Evolutionary conservation across 2,888 invertebrate genomes (phyloP), one percentile per base, ranked within the genome.

Genomic region (Leptothorax acervorum): DNA sequence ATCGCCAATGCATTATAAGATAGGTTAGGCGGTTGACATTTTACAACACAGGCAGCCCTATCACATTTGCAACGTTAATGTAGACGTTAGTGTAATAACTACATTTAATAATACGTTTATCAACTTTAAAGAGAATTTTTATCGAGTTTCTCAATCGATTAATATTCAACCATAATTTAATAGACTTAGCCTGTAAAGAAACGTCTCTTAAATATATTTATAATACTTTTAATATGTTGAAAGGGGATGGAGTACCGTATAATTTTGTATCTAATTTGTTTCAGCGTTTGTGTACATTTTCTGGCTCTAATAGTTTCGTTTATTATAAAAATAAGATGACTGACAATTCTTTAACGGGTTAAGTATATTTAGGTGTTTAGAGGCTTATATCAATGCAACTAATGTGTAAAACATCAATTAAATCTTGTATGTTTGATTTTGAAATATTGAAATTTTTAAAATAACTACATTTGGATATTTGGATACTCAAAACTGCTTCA

Each of bases 221-320:
- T 12, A 53, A 15, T 65, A n/a, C 15, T 65, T 57, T 45, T 71
- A 76, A 66, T 11, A 39, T 65, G 35, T 11, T 71, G 3, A 5
- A 60, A 48, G 23, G 23, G 5, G 31, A 57, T 35, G 11, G 23
- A 73, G 28, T 62, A 60, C 5, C 71, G n/a, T 71, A 60, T 76
- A 74, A 82, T 65, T 78, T 83, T 65, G 31, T 85, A 85, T 87
- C 75, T 86, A 68, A 76, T 85, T 84, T 66, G 76, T n/a, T 65
- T n/a, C 11, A 62, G 65, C 71, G 6, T 65, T 83, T 75, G 39
- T 76, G 42, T 86, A 76, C 53, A 57, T 70, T 75, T 74, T 68
- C 62, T 79, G 79, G 79, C 79, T 79, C 55, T 79, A 79, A 12
- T 81, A 62, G 18, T 73, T 81, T 81, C 12, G 51, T 81, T 81